A percentile compares a stretch with the other conserved stretches of the same genome.
These are phyloP conservation scores for Chalcis sispes DNA, from an alignment of 2,888 invertebrate species.

Conservation along the genomic window DNA sequence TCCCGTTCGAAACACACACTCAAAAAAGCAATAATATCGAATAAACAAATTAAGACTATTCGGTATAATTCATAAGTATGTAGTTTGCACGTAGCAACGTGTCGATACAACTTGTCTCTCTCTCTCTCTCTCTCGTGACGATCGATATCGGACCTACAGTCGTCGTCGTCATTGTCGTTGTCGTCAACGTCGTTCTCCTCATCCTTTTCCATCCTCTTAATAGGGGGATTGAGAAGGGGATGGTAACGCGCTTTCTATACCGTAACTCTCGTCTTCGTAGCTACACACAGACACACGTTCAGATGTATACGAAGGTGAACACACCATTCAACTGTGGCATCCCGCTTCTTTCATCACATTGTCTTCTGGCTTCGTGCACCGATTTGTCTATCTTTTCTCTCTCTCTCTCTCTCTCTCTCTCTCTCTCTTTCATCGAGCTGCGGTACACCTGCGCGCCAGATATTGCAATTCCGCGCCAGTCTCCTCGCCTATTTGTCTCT, in stretches of 20 bases:
- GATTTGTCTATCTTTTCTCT: slow-evolving; percentile 32
- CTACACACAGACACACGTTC: neutral
- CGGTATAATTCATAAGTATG: slow-evolving; percentile 12
- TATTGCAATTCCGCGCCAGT: slow-evolving; percentile 36
- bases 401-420: neutral
- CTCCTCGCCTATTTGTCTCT: slow-evolving; percentile 33
- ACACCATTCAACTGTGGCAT: too few species aligned
- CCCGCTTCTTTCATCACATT: slow-evolving; percentile 33
- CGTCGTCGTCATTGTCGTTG: too few species aligned
- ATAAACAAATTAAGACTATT: neutral
- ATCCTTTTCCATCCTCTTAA: neutral
- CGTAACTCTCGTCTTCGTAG: neutral
- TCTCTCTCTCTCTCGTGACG: neutral
- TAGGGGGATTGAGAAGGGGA: too few species aligned
- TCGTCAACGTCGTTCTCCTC: neutral
- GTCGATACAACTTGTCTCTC: too few species aligned
- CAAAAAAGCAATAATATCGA: too few species aligned
- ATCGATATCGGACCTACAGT: slow-evolving; percentile 18
- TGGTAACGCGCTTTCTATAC: too few species aligned
- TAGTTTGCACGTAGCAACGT: neutral
- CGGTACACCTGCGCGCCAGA: slow-evolving; percentile 36
- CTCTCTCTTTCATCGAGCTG: too few species aligned
- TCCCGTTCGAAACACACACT: too few species aligned
- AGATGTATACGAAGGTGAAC: neutral
- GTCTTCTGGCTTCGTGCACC: slow-evolving; percentile 12